Evolutionary conservation across 2,113 vertebrate genomes (phyloP).

Genomic region (Stomatorhinus ivindoensis): DNA sequence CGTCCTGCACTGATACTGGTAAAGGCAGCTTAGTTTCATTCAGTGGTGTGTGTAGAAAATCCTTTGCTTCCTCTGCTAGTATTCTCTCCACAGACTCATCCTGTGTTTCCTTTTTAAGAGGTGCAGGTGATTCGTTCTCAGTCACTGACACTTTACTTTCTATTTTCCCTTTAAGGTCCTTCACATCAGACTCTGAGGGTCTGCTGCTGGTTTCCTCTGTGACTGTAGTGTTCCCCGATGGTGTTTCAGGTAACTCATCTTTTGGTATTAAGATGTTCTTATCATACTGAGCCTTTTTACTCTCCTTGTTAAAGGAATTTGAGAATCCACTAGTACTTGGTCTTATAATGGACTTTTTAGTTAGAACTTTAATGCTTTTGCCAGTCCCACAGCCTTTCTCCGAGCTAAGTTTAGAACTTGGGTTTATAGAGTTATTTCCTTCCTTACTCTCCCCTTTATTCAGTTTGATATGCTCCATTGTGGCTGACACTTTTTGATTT

Average conservation of each 20-base stretch:
- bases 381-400: background rate
- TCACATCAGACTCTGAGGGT: background rate
- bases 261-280: background rate
- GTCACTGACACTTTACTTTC: background rate
- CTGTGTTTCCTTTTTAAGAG: background rate
- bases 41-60: background rate
- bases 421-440: slow-evolving; percentile 32
- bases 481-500: slow-evolving; percentile 5
- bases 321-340: background rate
- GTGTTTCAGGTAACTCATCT: background rate
- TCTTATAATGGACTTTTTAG: background rate
- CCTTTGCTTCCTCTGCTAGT: background rate
- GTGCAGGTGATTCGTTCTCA: background rate
- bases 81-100: background rate
- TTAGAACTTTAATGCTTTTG: background rate
- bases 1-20: background rate
- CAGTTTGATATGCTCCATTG: slow-evolving; percentile 32
- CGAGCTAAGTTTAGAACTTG: slow-evolving; percentile 33
- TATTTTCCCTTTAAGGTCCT: background rate
- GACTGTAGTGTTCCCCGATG: background rate
- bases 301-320: background rate
- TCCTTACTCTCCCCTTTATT: slow-evolving; percentile 45
- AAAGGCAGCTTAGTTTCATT: background rate
- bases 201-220: background rate
- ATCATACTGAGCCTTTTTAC: background rate